Evolutionary conservation across 2,888 invertebrate species (phyloP).

Genomic region (Lochmaea crataegi): DNA sequence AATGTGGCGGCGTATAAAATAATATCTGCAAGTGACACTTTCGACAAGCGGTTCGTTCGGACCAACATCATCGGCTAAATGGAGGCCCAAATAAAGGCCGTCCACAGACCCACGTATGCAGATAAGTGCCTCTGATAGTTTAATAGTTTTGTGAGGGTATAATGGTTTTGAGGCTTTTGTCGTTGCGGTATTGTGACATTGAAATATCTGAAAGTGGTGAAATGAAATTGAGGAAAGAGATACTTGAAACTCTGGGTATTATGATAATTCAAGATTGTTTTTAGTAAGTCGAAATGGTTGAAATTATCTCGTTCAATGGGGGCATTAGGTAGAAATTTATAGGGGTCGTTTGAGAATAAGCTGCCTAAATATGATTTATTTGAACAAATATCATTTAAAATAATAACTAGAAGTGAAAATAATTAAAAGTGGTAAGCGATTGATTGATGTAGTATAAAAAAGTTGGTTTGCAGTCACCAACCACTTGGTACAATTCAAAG

Average conservation of each 20-base stretch:
- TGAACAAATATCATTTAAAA: too few relatives aligned
- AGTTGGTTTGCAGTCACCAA: too few relatives aligned
- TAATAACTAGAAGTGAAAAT: too few relatives aligned
- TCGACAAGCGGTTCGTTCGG: constrained; percentile 37
- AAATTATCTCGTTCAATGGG: background rate
- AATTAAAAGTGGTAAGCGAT: too few relatives aligned
- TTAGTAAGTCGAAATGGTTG: constrained; percentile 3
- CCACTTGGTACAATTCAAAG: too few relatives aligned
- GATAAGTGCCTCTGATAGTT: constrained; percentile 59
- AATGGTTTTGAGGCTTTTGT: constrained; percentile 33
- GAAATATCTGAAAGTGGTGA: constrained; percentile 18
- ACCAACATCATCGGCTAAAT: constrained; percentile 35
- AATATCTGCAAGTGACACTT: constrained; percentile 44
- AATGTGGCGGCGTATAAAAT: constrained; percentile 38
- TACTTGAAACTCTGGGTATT: constrained; percentile 25
- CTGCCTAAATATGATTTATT: background rate
- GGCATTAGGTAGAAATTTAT: background rate
- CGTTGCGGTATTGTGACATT: constrained; percentile 32
- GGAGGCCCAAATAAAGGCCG: constrained; percentile 31
- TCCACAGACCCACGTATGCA: constrained; percentile 51
- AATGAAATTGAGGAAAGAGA: constrained; percentile 21
- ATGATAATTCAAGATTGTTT: constrained; percentile 27
- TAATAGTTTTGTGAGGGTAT: constrained; percentile 55
- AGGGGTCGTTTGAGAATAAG: background rate
- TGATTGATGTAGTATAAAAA: too few relatives aligned